phyloP scores from a whole-genome alignment of 2,113 vertebrate genomes.

The Atrichornis clamosus region DNA sequence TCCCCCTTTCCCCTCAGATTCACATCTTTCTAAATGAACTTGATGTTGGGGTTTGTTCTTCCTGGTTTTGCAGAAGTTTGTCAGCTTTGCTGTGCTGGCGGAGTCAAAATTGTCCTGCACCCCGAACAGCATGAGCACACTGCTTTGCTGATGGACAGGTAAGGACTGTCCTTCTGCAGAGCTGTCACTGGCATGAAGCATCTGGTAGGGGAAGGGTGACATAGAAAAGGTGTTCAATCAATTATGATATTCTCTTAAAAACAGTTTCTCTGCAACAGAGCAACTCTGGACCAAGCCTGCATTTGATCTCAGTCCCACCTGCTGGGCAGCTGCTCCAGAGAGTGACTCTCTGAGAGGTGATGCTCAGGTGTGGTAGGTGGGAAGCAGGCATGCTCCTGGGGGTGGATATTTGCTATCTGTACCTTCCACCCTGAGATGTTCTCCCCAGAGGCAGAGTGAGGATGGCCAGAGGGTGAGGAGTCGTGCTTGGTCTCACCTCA shows the following conservation, averaged over 20 bases:
- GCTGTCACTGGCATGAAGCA: background rate
- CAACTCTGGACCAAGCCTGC: background rate
- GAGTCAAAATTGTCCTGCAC: background rate
- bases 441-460: fast-evolving
- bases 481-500: background rate
- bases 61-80: background rate
- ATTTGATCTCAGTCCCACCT: background rate
- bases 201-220: background rate
- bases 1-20: background rate
- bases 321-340: background rate
- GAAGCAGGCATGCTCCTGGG: background rate
- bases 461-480: background rate
- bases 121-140: background rate
- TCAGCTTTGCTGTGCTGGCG: background rate
- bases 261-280: background rate
- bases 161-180: background rate
- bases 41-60: background rate
- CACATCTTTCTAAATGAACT: background rate
- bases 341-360: fast-evolving
- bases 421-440: background rate
- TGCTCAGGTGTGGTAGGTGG: background rate
- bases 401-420: background rate
- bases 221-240: background rate
- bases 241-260: background rate
- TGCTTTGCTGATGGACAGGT: background rate